Evolutionary conservation across 1,140 invertebrate genomes (phyloP), one percentile per base, ranked within the genome.

Genomic region (Littorina saxatilis): DNA sequence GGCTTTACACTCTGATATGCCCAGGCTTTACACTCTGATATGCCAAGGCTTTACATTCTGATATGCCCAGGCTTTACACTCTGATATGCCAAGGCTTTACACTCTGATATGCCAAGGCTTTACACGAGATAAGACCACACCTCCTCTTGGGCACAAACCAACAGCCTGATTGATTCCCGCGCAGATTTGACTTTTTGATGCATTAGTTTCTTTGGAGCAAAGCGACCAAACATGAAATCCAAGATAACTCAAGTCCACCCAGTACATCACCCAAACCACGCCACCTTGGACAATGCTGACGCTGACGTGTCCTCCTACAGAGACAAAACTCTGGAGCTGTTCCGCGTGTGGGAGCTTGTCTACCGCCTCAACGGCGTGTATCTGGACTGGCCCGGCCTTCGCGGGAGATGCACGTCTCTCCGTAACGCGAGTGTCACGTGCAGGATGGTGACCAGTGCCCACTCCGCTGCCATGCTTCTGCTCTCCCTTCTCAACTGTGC

Each of bases 251-350:
- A 61, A 61, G 58, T 61, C n/a, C 20, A 47, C 43, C 43, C 43
- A 47, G 43, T 17, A 5, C 43, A 5, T 17, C 7, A 17, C 17
- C 17, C 43, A 17, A 47, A 47, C 7, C 20, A 9, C 7, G 58
- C 58, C 27, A 23, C 20, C 20, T 23, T 13, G 9, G 23, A 61
- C 9, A 61, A 23, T 4, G 27, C 20, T 11, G 17, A 47, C 43
- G 43, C 43, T 47, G n/a, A n/a, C n/a, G n/a, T n/a, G n/a, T n/a
- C n/a, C n/a, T 61, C 58, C 20, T 11, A 23, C 58, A 7, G 27
- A 61, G 58, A 61, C 58, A 61, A 61, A 29, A 61, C 58, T 13
- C 58, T 61, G 58, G 58, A 7, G 20, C 27, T 61, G 58, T 61
- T 61, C 58, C n/a, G 58, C 9, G 20, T 4, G 5, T 61, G 58